These are phyloP conservation scores for Pterocles burchelli DNA, from an alignment of 2,113 vertebrate species.

Conservation along the genomic window DNA sequence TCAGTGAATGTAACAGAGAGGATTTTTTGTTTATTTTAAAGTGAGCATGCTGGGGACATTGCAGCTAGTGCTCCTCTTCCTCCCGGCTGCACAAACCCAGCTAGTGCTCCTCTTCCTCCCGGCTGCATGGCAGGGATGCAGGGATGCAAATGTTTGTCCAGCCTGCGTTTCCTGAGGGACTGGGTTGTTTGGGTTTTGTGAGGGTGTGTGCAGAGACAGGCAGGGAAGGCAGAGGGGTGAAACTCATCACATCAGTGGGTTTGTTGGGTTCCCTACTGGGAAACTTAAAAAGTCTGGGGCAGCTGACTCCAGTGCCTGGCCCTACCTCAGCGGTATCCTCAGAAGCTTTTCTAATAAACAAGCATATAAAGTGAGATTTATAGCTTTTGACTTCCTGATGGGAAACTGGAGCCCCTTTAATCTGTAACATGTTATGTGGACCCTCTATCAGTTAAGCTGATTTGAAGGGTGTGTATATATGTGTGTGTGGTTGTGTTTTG, in stretches of 20 bases:
- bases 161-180: fast-evolving
- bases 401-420: slow-evolving; percentile 65
- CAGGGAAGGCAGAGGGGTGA: not conserved
- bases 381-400: slow-evolving; percentile 50
- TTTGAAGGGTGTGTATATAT: not conserved
- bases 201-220: not conserved
- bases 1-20: not conserved
- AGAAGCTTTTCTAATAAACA: slow-evolving; percentile 54
- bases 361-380: slow-evolving; percentile 68
- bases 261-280: not conserved
- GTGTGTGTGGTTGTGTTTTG: not conserved
- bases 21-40: not conserved
- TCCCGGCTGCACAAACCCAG: not conserved
- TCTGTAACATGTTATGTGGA: not conserved
- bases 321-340: slow-evolving; percentile 24
- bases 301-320: not conserved
- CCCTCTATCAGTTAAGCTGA: not conserved
- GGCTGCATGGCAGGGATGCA: not conserved
- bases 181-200: not conserved
- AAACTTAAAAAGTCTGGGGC: not conserved
- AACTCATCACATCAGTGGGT: not conserved
- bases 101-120: not conserved
- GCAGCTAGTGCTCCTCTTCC: not conserved
- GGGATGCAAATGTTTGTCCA: not conserved
- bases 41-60: fast-evolving